A percentile compares a stretch with the other conserved stretches of the same genome.
Evolutionary conservation across 1,140 invertebrate genomes (phyloP).

Genomic region (Bombus vancouverensis): DNA sequence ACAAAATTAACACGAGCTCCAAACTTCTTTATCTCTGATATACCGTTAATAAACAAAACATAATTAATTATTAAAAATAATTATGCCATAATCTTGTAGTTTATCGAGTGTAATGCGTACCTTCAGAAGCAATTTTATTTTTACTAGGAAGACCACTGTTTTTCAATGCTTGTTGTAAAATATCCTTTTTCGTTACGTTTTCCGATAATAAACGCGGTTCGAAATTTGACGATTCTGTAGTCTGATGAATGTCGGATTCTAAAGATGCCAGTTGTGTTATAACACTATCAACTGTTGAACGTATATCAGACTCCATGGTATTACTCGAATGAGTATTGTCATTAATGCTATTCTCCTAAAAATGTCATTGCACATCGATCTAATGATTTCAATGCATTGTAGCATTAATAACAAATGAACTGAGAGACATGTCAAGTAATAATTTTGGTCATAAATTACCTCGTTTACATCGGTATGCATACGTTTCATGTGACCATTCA

Average conservation of each 20-base stretch:
- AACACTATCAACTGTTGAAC: conserved; percentile 68
- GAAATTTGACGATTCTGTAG: background rate
- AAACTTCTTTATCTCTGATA: conserved; percentile 59
- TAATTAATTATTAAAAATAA: background rate
- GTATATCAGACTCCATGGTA: conserved; percentile 68
- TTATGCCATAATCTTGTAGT: background rate
- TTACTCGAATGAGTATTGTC: background rate
- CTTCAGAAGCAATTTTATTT: conserved; percentile 57
- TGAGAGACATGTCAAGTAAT: background rate
- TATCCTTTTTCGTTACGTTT: conserved; percentile 78
- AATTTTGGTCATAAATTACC: conserved; percentile 21
- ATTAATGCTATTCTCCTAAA: conserved; percentile 2
- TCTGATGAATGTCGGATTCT: conserved; percentile 54
- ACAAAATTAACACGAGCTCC: conserved; percentile 71
- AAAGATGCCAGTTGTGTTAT: conserved; percentile 70
- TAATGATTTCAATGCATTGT: background rate
- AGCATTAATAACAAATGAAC: background rate
- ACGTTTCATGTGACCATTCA: conserved; percentile 88
- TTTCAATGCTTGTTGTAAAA: conserved; percentile 84
- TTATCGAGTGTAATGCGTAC: background rate
- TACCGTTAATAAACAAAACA: conserved; percentile 30
- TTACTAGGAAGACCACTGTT: conserved; percentile 83
- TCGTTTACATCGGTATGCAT: conserved; percentile 77
- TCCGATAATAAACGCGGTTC: background rate
- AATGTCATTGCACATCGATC: background rate